Base-by-base conservation (phyloP, 2,113 vertebrate genomes). In the Ptychochromis oligacanthus region DNA sequence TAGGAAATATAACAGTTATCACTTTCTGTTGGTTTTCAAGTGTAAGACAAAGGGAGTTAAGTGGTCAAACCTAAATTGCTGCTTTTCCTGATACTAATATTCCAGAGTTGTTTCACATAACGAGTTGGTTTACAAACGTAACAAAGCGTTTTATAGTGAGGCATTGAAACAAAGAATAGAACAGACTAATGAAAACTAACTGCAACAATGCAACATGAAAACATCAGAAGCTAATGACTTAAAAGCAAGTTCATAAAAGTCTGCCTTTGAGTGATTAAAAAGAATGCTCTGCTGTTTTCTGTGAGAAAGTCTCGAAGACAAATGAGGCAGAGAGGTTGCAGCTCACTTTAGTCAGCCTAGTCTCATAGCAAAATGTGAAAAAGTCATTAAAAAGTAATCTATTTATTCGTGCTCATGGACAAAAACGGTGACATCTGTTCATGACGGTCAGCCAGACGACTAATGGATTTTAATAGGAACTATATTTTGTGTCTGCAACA, bases 171-270 rank as follows among this genome's bases (percentile, higher is more conserved):
- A 40, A 34, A 18, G 6, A 54, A 72, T 31, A 74, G 49, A 62
- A 52, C 46, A 13, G 67, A 77, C n/a, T 12, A 49, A 60, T 2
- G 6, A 22, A 81, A 57, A 11, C 22, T 31, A 76, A 59, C 4
- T 17, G 24, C 20, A 82, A 31, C 20, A 77, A 28, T 46, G 62
- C 11, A 67, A 49, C 58, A 79, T 38, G 54, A 77, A 81, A 74
- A 80, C 74, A 58, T 43, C 11, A 55, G 20, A 72, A 31, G 18
- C 28, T 54, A 54, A 72, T 74, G 18, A 20, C 22, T 78, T 54
- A 65, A 77, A 87, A 84, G 57, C 62, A 70, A 28, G 38, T 59
- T 52, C 24, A 75, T 65, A 81, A 75, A 87, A 78, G 24, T 28
- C 7, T 77, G 8, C 72, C 55, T 81, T 74, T 52, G 60, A 77